Evolutionary conservation across 2,113 vertebrate genomes (phyloP).

Genomic region (Muntiacus muntjak): DNA sequence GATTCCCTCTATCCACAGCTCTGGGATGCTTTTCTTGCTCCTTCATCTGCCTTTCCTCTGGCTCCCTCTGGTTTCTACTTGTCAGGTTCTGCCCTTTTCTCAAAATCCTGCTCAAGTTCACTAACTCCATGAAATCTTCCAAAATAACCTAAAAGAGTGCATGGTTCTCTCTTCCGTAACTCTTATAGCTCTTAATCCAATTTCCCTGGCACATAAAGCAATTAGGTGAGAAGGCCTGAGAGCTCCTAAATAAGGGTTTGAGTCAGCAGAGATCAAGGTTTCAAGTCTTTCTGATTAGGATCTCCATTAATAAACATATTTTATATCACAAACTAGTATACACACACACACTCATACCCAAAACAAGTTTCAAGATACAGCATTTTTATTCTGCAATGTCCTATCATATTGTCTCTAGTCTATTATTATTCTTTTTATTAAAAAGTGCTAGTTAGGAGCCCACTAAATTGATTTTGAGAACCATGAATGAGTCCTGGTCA

Average conservation of each 20-base stretch:
- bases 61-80: neutral
- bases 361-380: neutral
- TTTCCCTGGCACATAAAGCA: neutral
- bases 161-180: neutral
- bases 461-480: neutral
- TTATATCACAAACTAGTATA: neutral
- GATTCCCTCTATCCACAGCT: neutral
- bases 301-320: neutral
- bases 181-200: neutral
- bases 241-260: neutral
- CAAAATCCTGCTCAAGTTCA: neutral
- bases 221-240: neutral
- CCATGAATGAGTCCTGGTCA: neutral
- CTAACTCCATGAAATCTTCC: neutral
- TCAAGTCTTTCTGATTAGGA: neutral
- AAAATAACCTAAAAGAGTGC: neutral
- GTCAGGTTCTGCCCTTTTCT: neutral
- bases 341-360: fast-evolving
- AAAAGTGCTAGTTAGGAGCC: neutral
- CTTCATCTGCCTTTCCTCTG: neutral
- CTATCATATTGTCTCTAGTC: neutral
- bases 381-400: neutral
- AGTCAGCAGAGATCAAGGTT: neutral
- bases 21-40: neutral
- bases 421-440: neutral